A percentile compares a stretch with the other conserved stretches of the same genome.
Conservation (phyloP, 1,140 invertebrate genomes). For the Maconellicoccus hirsutus region DNA sequence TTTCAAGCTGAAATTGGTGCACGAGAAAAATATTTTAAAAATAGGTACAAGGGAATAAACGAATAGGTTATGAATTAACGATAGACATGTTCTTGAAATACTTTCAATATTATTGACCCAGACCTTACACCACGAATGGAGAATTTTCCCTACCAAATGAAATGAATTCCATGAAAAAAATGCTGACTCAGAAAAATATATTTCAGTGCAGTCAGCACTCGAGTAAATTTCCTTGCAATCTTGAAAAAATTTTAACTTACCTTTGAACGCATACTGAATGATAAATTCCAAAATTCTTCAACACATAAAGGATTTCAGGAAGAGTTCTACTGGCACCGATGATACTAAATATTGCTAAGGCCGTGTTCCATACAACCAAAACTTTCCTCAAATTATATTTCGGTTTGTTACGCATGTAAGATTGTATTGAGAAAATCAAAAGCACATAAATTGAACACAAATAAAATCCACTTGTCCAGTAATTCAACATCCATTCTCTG, state of each 20-base stretch:
- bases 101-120: no score
- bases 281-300: conserved; percentile 77
- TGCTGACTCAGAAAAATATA: no score
- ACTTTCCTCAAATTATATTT: conserved; percentile 74
- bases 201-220: no score
- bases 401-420: conserved; percentile 79
- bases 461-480: conserved; percentile 89
- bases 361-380: conserved; percentile 81
- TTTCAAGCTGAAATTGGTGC: no score
- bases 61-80: no score
- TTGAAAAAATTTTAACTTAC: conserved; percentile 41
- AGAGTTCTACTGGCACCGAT: conserved; percentile 76
- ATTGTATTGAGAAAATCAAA: conserved; percentile 82
- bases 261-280: conserved; percentile 88
- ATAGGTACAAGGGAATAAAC: no score
- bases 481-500: conserved; percentile 84
- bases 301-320: conserved; percentile 73
- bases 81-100: no score
- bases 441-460: conserved; percentile 85
- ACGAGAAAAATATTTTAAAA: no score
- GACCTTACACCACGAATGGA: no score
- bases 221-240: no score
- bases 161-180: no score
- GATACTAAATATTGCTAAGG: conserved; percentile 87
- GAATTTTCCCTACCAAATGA: no score